phyloP scores from a whole-genome alignment of 2,797 vertebrate species.

The Rhabdomys pumilio region DNA sequence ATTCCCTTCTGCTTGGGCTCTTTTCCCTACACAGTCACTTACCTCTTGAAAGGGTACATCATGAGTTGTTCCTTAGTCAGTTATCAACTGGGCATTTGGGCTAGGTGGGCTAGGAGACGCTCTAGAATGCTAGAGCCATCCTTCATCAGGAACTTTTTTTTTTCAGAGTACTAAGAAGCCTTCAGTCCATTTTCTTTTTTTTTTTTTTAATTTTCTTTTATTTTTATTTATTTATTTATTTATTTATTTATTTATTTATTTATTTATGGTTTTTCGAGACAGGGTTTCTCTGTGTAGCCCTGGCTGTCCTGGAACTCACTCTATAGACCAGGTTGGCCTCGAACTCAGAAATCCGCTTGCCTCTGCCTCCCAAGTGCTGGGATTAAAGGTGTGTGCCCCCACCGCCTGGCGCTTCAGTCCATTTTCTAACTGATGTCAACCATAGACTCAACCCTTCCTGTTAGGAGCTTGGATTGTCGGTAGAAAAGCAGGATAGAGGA shows the following conservation, averaged over 20 bases:
- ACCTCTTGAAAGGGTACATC: not conserved
- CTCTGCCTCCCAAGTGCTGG: too few relatives aligned
- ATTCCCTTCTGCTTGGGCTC: slow-evolving; percentile 17
- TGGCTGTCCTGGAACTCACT: too few relatives aligned
- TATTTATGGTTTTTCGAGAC: too few relatives aligned
- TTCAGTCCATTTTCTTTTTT: not conserved
- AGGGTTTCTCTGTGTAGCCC: too few relatives aligned
- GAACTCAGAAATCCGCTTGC: too few relatives aligned
- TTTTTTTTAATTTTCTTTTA: not conserved
- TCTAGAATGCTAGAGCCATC: not conserved
- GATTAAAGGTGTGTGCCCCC: too few relatives aligned
- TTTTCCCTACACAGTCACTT: not conserved
- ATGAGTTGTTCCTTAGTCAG: not conserved
- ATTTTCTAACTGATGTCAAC: not conserved
- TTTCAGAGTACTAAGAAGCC: not conserved
- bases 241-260: too few relatives aligned
- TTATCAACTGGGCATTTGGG: not conserved
- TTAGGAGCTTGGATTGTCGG: not conserved
- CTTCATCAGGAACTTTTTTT: not conserved
- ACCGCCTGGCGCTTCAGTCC: not conserved
- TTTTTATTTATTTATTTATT: too few relatives aligned
- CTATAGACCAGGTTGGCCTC: too few relatives aligned
- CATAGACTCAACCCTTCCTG: slow-evolving; percentile 25
- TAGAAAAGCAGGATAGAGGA: not conserved
- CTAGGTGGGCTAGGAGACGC: not conserved